Evolutionary conservation across 1,140 invertebrate species (phyloP), one percentile per base, ranked within the genome.

Genomic region (Drosophila jambulina): DNA sequence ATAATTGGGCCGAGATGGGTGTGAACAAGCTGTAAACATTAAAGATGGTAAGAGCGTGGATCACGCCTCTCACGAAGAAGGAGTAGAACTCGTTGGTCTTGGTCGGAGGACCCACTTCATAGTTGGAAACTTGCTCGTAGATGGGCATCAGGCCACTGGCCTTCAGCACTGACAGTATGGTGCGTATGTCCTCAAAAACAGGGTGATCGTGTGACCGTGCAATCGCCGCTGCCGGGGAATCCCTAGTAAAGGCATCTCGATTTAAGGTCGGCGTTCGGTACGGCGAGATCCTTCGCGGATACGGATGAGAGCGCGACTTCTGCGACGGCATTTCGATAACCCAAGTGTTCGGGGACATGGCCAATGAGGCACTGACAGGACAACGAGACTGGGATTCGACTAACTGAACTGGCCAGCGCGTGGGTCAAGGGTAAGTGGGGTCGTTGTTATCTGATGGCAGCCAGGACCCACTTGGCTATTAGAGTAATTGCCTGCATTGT

Each of bases 21-120:
- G 85, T 82, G 32, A 92, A 59, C 8, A 92, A 51, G 43, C 82
- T 92, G 42, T 92, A 92, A 23, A 92, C 65, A 40, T 92, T 92
- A 27, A 92, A 92, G 32, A 92, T 58, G 46, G 91, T 92, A 4
- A 92, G 43, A 9, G 78, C 78, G 19, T 92, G 91, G 13, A 92
- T 72, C 1, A 91, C 80, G 27, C 82, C 80, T 0, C 91, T 74
- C 19, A 92, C 75, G 29, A 91, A 90, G 38, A 90, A 91, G 13
- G 91, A 90, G 60, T 92, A 92, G 48, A 82, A 84, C 61, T 91
- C 82, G 25, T 85, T 81, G 25, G 76, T 64, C 32, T 76, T 84
- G 45, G 59, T 91, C 12, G 91, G 91, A 25, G 88, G 85, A 13
- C 80, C 91, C 46, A 92, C 71, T 57, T 92, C 82, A 40, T 87